phyloP scores from a whole-genome alignment of 2,113 vertebrate species.

The Syrrhaptes paradoxus region DNA sequence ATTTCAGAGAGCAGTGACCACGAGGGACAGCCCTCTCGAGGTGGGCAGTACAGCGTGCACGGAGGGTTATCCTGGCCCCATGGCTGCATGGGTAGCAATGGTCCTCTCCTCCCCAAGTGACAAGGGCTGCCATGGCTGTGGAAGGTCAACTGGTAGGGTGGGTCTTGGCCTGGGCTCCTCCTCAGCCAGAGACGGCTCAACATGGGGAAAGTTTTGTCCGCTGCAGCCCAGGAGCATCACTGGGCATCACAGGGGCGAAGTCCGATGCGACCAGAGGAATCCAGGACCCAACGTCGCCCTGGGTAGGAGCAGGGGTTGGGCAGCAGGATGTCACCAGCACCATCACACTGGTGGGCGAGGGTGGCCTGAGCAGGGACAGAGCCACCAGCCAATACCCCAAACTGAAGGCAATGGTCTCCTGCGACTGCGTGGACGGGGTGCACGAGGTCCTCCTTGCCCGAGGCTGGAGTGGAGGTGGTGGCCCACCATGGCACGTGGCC shows the following conservation, averaged over 20 bases:
- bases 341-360: accelerated
- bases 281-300: accelerated
- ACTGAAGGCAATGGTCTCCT: not conserved
- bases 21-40: not conserved
- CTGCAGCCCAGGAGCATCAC: not conserved
- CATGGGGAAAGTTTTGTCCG: not conserved
- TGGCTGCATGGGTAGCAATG: not conserved
- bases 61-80: not conserved
- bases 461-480: not conserved
- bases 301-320: not conserved
- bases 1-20: not conserved
- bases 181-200: not conserved
- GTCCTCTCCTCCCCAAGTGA: not conserved
- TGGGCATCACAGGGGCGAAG: not conserved
- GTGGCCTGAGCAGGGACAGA: not conserved
- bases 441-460: not conserved
- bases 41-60: accelerated
- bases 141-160: not conserved
- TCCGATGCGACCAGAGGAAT: not conserved
- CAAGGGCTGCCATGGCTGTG: not conserved
- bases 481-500: accelerated
- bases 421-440: accelerated
- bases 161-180: not conserved
- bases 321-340: not conserved
- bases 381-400: not conserved